Evolutionary conservation across 2,797 vertebrate species (phyloP), one percentile per base, ranked within the genome.

Genomic region (Hapalemur alaotrensis): DNA sequence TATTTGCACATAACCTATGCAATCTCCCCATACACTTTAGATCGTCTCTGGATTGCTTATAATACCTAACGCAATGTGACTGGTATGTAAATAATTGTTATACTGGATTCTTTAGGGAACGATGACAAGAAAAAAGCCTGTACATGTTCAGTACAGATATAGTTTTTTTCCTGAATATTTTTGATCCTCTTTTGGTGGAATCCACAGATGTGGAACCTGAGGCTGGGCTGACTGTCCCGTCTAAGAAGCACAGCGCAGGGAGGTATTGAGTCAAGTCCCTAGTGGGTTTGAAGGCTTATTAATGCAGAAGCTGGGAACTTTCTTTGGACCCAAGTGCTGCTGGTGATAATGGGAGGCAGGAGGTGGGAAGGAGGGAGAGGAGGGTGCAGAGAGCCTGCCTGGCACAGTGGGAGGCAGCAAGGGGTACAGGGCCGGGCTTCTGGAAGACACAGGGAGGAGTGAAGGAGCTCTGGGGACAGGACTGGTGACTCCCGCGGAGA

Each of bases 361-460:
- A 81, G 85, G 28, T 25, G 25, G 32, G 32, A 6, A 4, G 4
- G 25, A 35, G 54, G 20, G 54, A 41, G 17, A 22, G 11, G 87
- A 15, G 11, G 11, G 14, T 4, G 59, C 17, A 17, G 38, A 54
- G 43, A 14, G 38, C 35, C 41, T 32, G n/a, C 46, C 7, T 2
- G 5, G 52, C 48, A 54, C 22, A 52, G 12, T 1, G 12, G 4
- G 3, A 3, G 57, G 30, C 59, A 28, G 20, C 50, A 30, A 4
- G 0, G 7, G n/a, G 59, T 5, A 2, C 48, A 20, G 46, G 28
- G 4, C 13, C 0, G 52, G 69, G 30, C 5, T 48, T 4, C 17
- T 0, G 30, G 59, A 15, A 61, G 52, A 22, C 9, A 23, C 17
- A 17, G 25, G 12, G 1, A 38, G 30, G n/a, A 4, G 14, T 1